A percentile compares a stretch with the other conserved stretches of the same genome.
Conservation (phyloP, 64 coral and sea anemone genomes). For the Montipora cactus region DNA sequence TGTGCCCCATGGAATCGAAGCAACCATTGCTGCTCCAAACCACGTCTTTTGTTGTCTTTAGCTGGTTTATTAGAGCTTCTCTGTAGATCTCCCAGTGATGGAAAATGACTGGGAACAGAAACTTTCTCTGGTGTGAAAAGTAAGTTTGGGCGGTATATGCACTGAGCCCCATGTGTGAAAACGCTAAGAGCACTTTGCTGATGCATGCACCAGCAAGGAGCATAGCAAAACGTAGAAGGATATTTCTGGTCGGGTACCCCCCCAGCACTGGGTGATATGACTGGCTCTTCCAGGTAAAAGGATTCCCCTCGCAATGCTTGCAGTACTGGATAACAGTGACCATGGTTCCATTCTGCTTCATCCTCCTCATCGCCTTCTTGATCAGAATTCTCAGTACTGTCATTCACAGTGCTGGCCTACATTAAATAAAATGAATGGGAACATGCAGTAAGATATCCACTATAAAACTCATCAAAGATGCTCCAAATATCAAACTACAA, state of each 20-base stretch:
- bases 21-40: slow-evolving; percentile 36
- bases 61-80: neutral
- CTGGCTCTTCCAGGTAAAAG: too few species aligned
- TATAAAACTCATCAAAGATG: too few species aligned
- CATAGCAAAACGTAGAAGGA: slow-evolving; percentile 15
- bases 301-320: too few species aligned
- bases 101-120: slow-evolving; percentile 12
- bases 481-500: too few species aligned
- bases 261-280: neutral
- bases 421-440: too few species aligned
- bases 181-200: slow-evolving; percentile 17
- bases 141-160: neutral
- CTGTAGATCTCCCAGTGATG: slow-evolving; percentile 22
- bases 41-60: neutral
- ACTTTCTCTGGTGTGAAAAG: slow-evolving; percentile 35
- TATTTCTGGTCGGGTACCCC: neutral
- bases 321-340: too few species aligned
- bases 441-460: too few species aligned
- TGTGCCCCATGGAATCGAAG: slow-evolving; percentile 45
- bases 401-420: too few species aligned
- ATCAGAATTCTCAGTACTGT: too few species aligned
- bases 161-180: slow-evolving; percentile 18
- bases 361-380: too few species aligned
- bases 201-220: slow-evolving; percentile 41
- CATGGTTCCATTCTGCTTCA: too few species aligned